Evolutionary conservation across 1,140 invertebrate species (phyloP).

Genomic region (Venturia canescens): DNA sequence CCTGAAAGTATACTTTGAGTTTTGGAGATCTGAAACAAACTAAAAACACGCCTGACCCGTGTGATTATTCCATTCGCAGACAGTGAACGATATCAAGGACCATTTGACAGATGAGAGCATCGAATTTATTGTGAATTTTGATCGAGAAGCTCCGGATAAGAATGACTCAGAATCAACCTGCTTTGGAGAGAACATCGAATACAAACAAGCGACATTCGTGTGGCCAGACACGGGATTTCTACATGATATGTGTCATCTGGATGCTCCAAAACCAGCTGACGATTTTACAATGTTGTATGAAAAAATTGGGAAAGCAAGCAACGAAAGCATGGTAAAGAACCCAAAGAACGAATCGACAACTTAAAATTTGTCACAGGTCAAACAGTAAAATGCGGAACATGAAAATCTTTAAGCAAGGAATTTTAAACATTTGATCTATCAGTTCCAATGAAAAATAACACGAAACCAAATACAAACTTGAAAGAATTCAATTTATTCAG

Average conservation of each 20-base stretch:
- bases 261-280: constrained; percentile 12
- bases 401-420: too few species aligned
- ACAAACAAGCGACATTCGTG: constrained; percentile 56
- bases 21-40: too few species aligned
- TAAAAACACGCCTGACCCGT: too few species aligned
- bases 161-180: not conserved
- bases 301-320: not conserved
- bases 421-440: too few species aligned
- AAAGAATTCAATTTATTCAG: too few species aligned
- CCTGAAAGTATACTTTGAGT: not conserved
- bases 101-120: not conserved
- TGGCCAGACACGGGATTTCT: constrained; percentile 67
- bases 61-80: constrained; percentile 55
- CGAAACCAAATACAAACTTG: not conserved
- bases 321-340: constrained; percentile 1
- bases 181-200: constrained; percentile 66
- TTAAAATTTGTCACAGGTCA: not conserved
- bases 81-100: constrained; percentile 40
- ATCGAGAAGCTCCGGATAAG: not conserved
- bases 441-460: not conserved
- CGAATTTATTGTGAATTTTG: constrained; percentile 27
- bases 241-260: constrained; percentile 25
- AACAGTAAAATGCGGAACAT: too few species aligned
- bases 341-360: not conserved
- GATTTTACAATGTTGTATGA: constrained; percentile 44